A percentile compares a stretch with the other conserved stretches of the same genome.
These are phyloP conservation scores for Leptinotarsa undecemlineata DNA, from an alignment of 1,140 invertebrate genomes.

Conservation along the genomic window DNA sequence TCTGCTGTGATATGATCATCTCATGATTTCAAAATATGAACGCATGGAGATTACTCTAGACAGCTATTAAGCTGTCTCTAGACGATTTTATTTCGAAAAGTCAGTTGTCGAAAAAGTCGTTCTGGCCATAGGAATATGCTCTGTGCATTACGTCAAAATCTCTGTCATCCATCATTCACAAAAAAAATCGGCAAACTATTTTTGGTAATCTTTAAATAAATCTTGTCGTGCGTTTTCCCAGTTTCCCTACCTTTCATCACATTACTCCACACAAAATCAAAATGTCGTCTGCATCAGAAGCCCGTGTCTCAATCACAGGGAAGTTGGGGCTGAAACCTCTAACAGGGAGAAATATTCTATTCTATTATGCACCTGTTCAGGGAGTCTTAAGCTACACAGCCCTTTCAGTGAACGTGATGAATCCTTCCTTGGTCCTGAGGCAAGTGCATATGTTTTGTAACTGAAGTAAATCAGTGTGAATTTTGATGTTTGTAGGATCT, in stretches of 20 bases:
- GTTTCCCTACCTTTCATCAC: not conserved
- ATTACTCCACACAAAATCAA: slow-evolving; percentile 1
- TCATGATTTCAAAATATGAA: too few species aligned
- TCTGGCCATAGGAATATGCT: too few species aligned
- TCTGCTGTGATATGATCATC: too few species aligned
- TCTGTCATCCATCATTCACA: not conserved
- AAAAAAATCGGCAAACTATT: not conserved
- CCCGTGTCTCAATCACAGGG: slow-evolving; percentile 39
- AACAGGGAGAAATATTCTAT: slow-evolving; percentile 62
- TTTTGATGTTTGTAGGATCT: slow-evolving; percentile 57
- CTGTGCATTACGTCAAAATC: too few species aligned
- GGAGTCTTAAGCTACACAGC: slow-evolving; percentile 65
- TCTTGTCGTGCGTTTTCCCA: not conserved
- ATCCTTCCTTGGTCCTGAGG: slow-evolving; percentile 64
- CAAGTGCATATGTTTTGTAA: slow-evolving; percentile 45
- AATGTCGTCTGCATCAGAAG: slow-evolving; percentile 27
- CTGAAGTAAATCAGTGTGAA: not conserved
- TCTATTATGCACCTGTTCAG: slow-evolving; percentile 65
- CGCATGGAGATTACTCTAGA: too few species aligned
- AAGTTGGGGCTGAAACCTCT: slow-evolving; percentile 63
- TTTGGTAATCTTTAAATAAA: slow-evolving; percentile 6
- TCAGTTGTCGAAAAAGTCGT: too few species aligned
- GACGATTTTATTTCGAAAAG: too few species aligned
- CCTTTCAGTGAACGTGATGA: slow-evolving; percentile 70
- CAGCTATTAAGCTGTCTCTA: too few species aligned